Evolutionary conservation across 2,113 vertebrate genomes (phyloP).

Genomic region (Labeo catla): DNA sequence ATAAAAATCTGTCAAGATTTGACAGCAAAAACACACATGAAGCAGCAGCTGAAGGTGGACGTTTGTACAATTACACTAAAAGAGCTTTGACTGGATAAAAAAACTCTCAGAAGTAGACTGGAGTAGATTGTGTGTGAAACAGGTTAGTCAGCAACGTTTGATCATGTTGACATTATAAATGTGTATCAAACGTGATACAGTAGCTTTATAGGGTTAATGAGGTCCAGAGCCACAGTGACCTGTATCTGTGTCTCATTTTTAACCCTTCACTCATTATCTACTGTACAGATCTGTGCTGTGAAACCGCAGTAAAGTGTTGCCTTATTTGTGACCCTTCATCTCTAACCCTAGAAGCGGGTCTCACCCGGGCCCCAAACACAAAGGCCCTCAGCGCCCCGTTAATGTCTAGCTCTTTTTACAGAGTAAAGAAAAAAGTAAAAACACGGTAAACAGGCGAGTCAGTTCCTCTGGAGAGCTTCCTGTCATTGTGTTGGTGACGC

Average conservation of each 20-base stretch:
- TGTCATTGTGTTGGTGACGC: conserved; percentile 93
- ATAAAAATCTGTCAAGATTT: too few relatives aligned
- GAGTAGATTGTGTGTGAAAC: too few relatives aligned
- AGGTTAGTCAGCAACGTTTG: too few relatives aligned
- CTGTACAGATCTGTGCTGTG: conserved; percentile 37
- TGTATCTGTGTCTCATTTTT: neutral
- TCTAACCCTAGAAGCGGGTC: neutral
- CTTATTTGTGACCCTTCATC: conserved; percentile 81
- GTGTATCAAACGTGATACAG: too few relatives aligned
- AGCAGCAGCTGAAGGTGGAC: too few relatives aligned
- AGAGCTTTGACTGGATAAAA: too few relatives aligned
- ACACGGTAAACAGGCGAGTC: conserved; percentile 87
- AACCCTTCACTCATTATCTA: neutral
- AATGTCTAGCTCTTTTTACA: conserved; percentile 65
- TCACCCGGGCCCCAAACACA: conserved; percentile 68
- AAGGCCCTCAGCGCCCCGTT: conserved; percentile 82
- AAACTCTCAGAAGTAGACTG: too few relatives aligned
- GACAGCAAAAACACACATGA: too few relatives aligned
- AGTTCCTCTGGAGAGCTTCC: conserved; percentile 90
- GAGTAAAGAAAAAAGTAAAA: conserved; percentile 63
- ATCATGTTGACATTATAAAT: too few relatives aligned
- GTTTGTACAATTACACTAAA: too few relatives aligned
- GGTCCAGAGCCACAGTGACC: too few relatives aligned
- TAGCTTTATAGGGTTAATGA: too few relatives aligned
- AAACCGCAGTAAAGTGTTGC: conserved; percentile 75